phyloP scores from a whole-genome alignment of 2,113 vertebrate species.

The Myanophis thanlyinensis region DNA sequence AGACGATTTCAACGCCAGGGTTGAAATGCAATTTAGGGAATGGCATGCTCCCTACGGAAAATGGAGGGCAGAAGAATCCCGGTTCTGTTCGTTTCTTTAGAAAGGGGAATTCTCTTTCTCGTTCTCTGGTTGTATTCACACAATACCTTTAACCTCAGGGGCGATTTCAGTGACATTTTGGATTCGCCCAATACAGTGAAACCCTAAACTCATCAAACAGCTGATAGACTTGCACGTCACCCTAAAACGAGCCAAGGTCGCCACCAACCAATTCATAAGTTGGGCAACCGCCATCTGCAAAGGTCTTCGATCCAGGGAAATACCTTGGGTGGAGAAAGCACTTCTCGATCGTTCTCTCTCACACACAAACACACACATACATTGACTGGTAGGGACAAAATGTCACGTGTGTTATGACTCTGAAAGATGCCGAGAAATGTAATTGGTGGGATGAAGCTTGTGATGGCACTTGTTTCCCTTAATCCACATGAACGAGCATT shows the following conservation, averaged over 20 bases:
- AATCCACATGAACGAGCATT: background rate
- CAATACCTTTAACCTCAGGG: background rate
- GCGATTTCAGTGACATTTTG: no score
- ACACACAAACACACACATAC: background rate
- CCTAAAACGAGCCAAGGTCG: background rate
- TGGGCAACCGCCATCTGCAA: background rate
- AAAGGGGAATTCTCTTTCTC: background rate
- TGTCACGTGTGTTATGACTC: background rate
- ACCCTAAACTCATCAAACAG: no score
- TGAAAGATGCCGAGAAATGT: background rate
- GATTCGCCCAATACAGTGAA: no score
- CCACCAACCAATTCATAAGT: background rate
- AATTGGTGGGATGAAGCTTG: background rate
- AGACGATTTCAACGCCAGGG: background rate
- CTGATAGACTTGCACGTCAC: no score
- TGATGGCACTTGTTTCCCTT: background rate
- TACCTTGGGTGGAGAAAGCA: background rate
- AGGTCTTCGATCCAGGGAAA: background rate
- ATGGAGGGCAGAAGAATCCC: background rate
- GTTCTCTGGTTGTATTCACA: no score
- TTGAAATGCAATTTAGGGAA: background rate
- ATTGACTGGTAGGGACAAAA: background rate
- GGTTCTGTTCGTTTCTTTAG: background rate
- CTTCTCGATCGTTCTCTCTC: background rate
- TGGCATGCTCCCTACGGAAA: background rate